Evolutionary conservation across 2,113 vertebrate genomes (phyloP).

Genomic region (Eira barbara): DNA sequence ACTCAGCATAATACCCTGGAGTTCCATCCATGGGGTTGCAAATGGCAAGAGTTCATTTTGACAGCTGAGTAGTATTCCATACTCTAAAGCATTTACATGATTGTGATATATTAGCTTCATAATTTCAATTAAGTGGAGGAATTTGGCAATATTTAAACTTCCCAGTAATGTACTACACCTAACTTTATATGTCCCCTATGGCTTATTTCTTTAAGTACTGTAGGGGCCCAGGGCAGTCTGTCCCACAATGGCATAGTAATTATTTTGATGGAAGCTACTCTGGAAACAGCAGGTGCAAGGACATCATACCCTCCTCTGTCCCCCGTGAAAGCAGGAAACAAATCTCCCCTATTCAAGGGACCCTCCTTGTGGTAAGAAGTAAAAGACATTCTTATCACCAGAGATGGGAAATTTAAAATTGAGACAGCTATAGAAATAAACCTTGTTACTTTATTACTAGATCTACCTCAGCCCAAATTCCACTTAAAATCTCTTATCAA

Average conservation of each 20-base stretch:
- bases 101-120: background rate
- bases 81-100: background rate
- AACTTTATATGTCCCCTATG: background rate
- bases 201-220: background rate
- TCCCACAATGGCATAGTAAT: background rate
- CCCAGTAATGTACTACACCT: too few relatives aligned
- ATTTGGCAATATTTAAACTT: background rate
- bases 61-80: background rate
- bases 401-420: background rate
- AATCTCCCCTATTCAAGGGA: background rate
- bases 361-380: background rate
- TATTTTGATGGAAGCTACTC: background rate
- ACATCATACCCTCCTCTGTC: background rate
- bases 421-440: background rate
- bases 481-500: background rate
- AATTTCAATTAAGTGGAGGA: background rate
- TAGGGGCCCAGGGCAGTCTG: background rate
- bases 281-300: background rate
- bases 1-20: background rate
- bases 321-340: background rate
- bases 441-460: background rate
- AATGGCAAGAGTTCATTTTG: background rate
- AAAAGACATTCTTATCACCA: background rate
- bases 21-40: background rate
- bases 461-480: background rate